Base-by-base conservation (phyloP, 2,113 vertebrate genomes). In the Archocentrus centrarchus region DNA sequence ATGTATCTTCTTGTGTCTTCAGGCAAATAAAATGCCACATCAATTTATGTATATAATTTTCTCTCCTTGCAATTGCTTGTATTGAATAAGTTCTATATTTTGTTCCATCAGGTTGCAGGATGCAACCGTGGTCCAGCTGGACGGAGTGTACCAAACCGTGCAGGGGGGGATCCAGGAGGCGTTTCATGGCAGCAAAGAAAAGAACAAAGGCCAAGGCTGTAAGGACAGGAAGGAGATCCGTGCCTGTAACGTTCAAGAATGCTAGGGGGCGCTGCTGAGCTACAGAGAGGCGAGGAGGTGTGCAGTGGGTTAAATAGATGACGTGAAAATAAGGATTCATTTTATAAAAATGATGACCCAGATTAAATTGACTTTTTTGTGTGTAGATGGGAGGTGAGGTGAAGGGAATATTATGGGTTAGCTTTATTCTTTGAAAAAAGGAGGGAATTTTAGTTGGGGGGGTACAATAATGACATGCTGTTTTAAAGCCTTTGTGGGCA, bases 51-150 rank as follows among this genome's bases (percentile, higher is more conserved):
- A 9, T 55, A 50, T 50, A 70, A 30, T 70, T 70, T 7, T 15
- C 44, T 73, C 30, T 53, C 44, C 27, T 53, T 70, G 44, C 4
- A 0, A 30, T 32, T 70, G 50, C 50, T 53, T 53, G 17, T 53
- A 13, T 13, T 73, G 53, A 15, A 39, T 20, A 11, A 5, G 57
- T n/a, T 75, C 27, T 59, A 11, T 89, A 9, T 89, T 53, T 66
- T 86, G 11, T 68, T 59, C 37, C 84, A 61, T 2, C 84, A 98
- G 97, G 96, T 84, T 99, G 98, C 86, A 96, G 96, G 90, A 95
- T 97, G 96, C 96, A 96, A 79, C 96, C 97, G 0, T 99, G 98
- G 98, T 96, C 96, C 66, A 93, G 93, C 93, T 99, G 98, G 98
- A 96, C 96, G 20, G 97, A 97, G 66, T 99, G 98, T 78, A 97